phyloP scores from a whole-genome alignment of 2,797 vertebrate genomes.

The Chloroceryle amazona region DNA sequence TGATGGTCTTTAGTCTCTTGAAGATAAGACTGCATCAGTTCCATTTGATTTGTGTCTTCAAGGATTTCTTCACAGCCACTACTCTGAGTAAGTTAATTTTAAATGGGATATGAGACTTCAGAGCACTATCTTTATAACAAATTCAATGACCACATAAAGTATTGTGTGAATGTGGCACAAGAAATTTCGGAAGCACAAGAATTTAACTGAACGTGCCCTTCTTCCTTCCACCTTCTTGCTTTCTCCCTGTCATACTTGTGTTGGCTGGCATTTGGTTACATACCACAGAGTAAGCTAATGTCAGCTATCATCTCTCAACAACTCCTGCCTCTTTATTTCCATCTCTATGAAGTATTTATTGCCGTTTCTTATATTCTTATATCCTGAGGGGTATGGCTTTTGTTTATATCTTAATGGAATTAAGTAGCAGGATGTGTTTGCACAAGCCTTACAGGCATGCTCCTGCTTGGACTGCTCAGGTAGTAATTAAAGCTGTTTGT shows the following conservation, averaged over 20 bases:
- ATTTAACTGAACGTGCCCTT: background rate
- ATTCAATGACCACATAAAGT: background rate
- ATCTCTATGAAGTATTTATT: background rate
- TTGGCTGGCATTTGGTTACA: background rate
- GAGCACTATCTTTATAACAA: background rate
- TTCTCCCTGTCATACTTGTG: background rate
- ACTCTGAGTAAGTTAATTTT: background rate
- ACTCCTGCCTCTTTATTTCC: background rate
- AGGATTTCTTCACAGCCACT: background rate
- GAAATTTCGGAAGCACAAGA: background rate
- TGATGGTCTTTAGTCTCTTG: background rate
- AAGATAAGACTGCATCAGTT: background rate
- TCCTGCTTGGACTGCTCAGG: background rate
- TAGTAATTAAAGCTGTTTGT: background rate
- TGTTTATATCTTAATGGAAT: background rate
- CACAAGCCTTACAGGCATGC: background rate
- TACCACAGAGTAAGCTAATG: background rate
- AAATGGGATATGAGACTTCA: background rate
- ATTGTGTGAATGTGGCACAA: background rate
- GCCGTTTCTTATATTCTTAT: background rate
- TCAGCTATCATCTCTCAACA: background rate
- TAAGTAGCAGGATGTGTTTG: constrained; percentile 10
- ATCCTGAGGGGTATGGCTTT: background rate
- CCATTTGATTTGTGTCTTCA: background rate
- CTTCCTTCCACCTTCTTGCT: background rate